Percentiles rank a stretch among this genome's conserved stretches.
These are phyloP conservation scores for Adrianichthys oophorus DNA, from an alignment of 2,797 vertebrate genomes.

Conservation along the genomic window DNA sequence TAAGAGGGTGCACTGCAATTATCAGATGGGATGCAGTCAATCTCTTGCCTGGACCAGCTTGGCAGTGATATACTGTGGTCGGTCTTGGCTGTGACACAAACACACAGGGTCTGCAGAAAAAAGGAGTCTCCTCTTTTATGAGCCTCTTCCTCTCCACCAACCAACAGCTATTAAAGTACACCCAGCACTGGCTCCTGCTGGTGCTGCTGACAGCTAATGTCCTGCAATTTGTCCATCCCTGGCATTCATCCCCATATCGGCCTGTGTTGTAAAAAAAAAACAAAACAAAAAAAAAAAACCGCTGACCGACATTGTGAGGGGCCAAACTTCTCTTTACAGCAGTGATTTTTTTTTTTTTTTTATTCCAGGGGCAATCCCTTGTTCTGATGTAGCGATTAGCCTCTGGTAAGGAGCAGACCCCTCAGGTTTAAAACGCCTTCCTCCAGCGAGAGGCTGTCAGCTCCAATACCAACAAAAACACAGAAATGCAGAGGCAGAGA, in stretches of 20 bases:
- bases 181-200: constrained; percentile 71
- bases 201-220: constrained; percentile 75
- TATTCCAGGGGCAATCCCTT: constrained; percentile 45
- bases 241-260: constrained; percentile 79
- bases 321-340: constrained; percentile 68
- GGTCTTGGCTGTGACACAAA: constrained; percentile 52
- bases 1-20: constrained; percentile 34
- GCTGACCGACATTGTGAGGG: constrained; percentile 73
- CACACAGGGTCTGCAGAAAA: constrained; percentile 46
- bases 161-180: constrained; percentile 70
- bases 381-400: constrained; percentile 72
- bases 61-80: constrained; percentile 40
- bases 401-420: constrained; percentile 63
- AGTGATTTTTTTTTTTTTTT: constrained; percentile 78
- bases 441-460: constrained; percentile 68
- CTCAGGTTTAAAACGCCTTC: constrained; percentile 72
- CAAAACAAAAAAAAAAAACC: constrained; percentile 12
- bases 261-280: constrained; percentile 68
- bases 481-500: constrained; percentile 54
- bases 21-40: constrained; percentile 33
- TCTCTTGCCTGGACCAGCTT: constrained; percentile 23
- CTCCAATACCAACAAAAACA: constrained; percentile 70
- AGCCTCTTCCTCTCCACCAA: constrained; percentile 67
- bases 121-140: constrained; percentile 72
- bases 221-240: constrained; percentile 77